Percentiles rank a stretch among this genome's conserved stretches.
Evolutionary conservation across 2,888 invertebrate species (phyloP).

Genomic region (Orthosia gracilis): DNA sequence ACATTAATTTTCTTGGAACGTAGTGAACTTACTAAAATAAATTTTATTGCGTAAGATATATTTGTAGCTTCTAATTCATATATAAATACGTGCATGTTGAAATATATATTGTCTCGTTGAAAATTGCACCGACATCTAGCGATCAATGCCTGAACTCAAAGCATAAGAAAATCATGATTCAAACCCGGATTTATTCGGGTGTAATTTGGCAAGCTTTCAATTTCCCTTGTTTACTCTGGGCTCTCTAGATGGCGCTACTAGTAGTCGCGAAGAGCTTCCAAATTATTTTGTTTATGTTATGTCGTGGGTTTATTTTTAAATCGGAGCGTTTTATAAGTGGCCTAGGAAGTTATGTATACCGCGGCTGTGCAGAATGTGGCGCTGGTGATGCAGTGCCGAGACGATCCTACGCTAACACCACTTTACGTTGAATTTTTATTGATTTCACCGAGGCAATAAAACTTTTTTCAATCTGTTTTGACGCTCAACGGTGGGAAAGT

Average conservation of each 20-base stretch:
- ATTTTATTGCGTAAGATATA: conserved; percentile 55
- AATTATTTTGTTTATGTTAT: conserved; percentile 81
- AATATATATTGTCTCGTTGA: conserved; percentile 20
- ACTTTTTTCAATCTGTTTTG: conserved; percentile 69
- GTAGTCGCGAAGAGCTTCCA: conserved; percentile 57
- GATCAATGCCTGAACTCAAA: conserved; percentile 47
- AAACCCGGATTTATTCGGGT: conserved; percentile 52
- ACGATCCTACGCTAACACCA: conserved; percentile 71
- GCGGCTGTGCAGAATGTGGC: conserved; percentile 76
- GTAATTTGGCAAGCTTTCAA: conserved; percentile 74
- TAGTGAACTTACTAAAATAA: conserved; percentile 53
- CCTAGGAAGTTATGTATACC: conserved; percentile 84
- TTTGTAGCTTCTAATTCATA: conserved; percentile 42
- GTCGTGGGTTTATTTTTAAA: conserved; percentile 87
- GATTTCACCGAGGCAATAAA: conserved; percentile 70
- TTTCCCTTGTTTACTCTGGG: conserved; percentile 71
- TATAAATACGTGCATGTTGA: conserved; percentile 29
- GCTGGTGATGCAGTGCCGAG: conserved; percentile 74
- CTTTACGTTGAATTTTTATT: conserved; percentile 71
- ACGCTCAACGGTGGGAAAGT: conserved; percentile 70
- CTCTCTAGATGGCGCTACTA: conserved; percentile 79
- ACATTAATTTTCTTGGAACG: conserved; percentile 49
- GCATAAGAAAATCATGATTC: conserved; percentile 54
- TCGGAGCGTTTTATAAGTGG: conserved; percentile 88
- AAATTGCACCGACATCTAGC: conserved; percentile 67